Percentiles rank a stretch among this genome's conserved stretches.
phyloP scores from a whole-genome alignment of 2,113 vertebrate species.

The Crotophaga sulcirostris region DNA sequence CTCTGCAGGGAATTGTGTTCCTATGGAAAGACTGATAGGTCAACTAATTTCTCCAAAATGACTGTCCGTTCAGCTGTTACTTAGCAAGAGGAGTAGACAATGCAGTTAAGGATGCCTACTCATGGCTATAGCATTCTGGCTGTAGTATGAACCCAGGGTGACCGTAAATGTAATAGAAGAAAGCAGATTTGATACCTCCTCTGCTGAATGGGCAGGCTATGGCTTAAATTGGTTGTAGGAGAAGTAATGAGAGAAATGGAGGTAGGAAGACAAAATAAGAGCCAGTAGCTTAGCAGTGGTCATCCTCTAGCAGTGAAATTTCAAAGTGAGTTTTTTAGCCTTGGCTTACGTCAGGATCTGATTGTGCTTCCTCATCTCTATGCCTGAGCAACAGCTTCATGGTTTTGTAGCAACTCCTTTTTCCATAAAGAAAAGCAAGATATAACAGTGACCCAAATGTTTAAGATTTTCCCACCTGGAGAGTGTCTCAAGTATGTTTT shows the following conservation, averaged over 20 bases:
- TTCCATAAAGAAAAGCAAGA: neutral
- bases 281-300: neutral
- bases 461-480: neutral
- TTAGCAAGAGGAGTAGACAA: neutral
- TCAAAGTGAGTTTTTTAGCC: neutral
- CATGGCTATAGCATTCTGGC: neutral
- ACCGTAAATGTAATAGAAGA: neutral
- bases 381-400: neutral
- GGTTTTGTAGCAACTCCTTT: neutral
- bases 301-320: neutral
- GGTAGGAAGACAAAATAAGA: neutral
- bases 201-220: neutral
- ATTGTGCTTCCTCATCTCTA: neutral
- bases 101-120: neutral
- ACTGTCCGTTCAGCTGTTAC: neutral
- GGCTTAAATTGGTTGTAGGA: neutral
- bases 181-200: neutral
- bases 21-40: neutral
- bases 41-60: neutral
- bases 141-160: neutral
- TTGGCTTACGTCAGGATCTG: neutral
- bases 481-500: neutral
- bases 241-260: neutral
- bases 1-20: neutral
- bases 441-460: neutral